phyloP scores from a whole-genome alignment of 2,113 vertebrate species.

The Peromyscus maniculatus region DNA sequence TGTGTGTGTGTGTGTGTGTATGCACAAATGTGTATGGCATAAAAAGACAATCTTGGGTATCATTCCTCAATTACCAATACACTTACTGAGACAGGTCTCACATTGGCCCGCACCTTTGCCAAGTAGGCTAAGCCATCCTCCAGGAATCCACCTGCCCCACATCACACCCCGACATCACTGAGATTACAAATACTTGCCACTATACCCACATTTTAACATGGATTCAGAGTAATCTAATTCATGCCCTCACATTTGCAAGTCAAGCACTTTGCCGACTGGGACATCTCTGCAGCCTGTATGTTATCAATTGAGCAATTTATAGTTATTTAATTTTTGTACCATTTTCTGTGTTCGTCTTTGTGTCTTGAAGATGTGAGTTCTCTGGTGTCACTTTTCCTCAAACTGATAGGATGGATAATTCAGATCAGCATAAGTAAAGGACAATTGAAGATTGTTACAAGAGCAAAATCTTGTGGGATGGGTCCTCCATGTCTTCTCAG shows the following conservation, averaged over 20 bases:
- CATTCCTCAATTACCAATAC: neutral
- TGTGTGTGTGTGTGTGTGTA: neutral
- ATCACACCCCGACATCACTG: neutral
- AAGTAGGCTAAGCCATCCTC: neutral
- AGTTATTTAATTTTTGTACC: neutral
- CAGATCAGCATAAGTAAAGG: neutral
- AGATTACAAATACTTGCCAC: neutral
- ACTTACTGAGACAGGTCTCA: too few species aligned
- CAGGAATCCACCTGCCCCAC: neutral
- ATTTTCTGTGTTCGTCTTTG: neutral
- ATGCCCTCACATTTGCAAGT: neutral
- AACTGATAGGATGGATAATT: neutral
- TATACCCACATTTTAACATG: neutral
- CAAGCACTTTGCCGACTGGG: neutral
- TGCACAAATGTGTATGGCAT: too few species aligned
- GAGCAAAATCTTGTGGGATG: neutral
- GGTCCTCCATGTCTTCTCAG: neutral
- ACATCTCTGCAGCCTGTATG: neutral
- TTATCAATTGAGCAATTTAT: neutral
- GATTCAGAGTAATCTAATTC: neutral
- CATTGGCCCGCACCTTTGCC: neutral
- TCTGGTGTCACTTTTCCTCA: neutral
- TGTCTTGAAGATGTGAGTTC: neutral
- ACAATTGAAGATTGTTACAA: too few species aligned
- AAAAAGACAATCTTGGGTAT: neutral